Conservation (phyloP, 2,888 invertebrate species). For the Meteorus colon region DNA sequence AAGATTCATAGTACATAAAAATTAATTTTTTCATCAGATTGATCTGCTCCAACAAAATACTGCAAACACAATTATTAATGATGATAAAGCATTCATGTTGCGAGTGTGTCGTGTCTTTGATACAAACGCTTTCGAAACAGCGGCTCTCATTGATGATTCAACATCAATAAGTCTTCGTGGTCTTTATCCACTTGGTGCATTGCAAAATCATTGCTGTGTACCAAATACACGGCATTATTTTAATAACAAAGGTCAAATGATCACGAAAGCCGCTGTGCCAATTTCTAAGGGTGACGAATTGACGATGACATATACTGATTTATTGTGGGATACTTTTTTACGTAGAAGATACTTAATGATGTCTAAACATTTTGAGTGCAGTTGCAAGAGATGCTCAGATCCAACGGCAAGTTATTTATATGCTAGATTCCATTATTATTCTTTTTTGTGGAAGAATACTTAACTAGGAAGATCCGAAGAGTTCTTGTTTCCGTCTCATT, state of each 20-base stretch:
- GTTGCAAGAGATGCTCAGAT: constrained; percentile 80
- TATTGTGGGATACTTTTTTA: constrained; percentile 81
- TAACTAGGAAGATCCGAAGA: no score
- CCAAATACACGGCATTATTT: constrained; percentile 81
- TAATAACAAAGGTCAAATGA: constrained; percentile 77
- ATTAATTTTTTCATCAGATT: constrained; percentile 61
- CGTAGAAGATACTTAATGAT: constrained; percentile 78
- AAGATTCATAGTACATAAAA: background rate
- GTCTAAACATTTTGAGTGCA: constrained; percentile 82
- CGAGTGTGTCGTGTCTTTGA: constrained; percentile 78
- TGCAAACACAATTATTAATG: constrained; percentile 74
- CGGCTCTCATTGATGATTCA: constrained; percentile 71
- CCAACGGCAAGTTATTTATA: constrained; percentile 72
- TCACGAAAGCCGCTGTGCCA: constrained; percentile 77
- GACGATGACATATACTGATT: constrained; percentile 79
- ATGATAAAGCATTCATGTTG: constrained; percentile 78
- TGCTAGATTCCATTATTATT: background rate
- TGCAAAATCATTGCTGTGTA: constrained; percentile 82
- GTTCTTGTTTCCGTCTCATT: no score
- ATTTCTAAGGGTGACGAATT: constrained; percentile 79
- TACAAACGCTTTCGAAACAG: constrained; percentile 81
- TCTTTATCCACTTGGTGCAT: constrained; percentile 80
- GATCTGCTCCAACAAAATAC: constrained; percentile 74
- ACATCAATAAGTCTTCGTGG: constrained; percentile 76
- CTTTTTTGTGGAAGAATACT: no score